Percentiles rank a stretch among this genome's conserved stretches.
Evolutionary conservation across 2,797 vertebrate genomes (phyloP).

Genomic region (Poeciliopsis gracilis): DNA sequence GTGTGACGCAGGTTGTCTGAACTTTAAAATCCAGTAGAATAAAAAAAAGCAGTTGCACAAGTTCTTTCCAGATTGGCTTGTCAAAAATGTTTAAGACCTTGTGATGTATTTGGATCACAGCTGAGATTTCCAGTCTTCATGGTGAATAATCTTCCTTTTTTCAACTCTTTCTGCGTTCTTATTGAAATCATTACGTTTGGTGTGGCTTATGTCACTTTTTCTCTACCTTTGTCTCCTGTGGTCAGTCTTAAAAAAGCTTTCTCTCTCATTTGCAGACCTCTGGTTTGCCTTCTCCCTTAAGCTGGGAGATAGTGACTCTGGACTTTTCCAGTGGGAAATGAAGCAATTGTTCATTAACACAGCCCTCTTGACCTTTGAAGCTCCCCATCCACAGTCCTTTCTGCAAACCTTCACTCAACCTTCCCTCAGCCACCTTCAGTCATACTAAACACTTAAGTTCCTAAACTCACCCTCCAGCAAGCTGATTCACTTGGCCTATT

Average conservation of each 20-base stretch:
- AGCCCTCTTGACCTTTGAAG: conserved; percentile 34
- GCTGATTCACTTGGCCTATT: conserved; percentile 65
- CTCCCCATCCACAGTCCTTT: conserved; percentile 35
- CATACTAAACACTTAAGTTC: conserved; percentile 49
- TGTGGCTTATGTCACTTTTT: neutral
- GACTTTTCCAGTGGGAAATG: conserved; percentile 13
- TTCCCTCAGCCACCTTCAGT: conserved; percentile 43
- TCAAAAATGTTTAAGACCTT: conserved; percentile 73
- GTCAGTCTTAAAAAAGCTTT: conserved; percentile 21
- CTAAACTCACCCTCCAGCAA: conserved; percentile 39
- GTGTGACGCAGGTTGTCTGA: conserved; percentile 34
- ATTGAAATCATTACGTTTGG: neutral
- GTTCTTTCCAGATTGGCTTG: conserved; percentile 59
- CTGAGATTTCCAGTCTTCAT: conserved; percentile 46
- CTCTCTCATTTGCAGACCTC: conserved; percentile 15
- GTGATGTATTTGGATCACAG: conserved; percentile 61
- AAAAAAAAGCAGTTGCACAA: conserved; percentile 29
- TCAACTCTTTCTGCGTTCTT: neutral
- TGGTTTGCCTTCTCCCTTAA: conserved; percentile 1
- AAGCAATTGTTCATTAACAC: conserved; percentile 36
- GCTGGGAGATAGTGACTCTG: conserved; percentile 32
- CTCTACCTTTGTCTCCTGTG: neutral
- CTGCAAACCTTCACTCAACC: conserved; percentile 63
- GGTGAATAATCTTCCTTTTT: conserved; percentile 16
- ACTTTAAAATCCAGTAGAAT: conserved; percentile 34